Evolutionary conservation across 1,140 invertebrate species (phyloP), one percentile per base, ranked within the genome.

Genomic region (Helicoverpa armigera): DNA sequence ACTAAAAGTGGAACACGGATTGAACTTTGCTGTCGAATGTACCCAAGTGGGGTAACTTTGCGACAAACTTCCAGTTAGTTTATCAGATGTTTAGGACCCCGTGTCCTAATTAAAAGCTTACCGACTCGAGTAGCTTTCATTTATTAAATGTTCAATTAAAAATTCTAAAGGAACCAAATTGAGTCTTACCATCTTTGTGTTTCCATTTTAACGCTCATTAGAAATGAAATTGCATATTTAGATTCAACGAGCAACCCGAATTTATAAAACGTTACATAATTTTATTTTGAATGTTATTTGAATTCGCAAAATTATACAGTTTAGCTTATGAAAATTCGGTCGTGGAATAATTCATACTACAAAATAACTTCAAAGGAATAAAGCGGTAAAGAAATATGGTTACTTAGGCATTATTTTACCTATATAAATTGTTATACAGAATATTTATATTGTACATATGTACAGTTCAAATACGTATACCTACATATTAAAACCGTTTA

Each of bases 101-200:
- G 50, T 65, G 75, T 78, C n/a, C 63, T 78, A 78, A 78, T 78
- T 78, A 67, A 78, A 78, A 54, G 75, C 75, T 78, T 78, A 54
- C 61, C 23, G 14, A 31, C 50, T 78, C 61, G 50, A 48, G 35
- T 63, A 23, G 48, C 61, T 63, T 78, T 67, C 75, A 67, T 78
- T 76, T 13, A 67, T 56, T 67, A 11, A 67, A 51, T 48, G 43
- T 29, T 11, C 43, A 76, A 63, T 61, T 76, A 76, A 76, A 75
- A 76, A 61, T 63, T 51, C 58, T 60, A 60, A 61, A 74, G 53
- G 13, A 58, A 73, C 70, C 14, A 54, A 69, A 72, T 54, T 72
- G 51, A n/a, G 69, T 54, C 23, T 72, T 16, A 67, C 7, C 31
- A 43, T 16, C 58, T 58, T 73, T 56, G 23, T 73, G 53, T 43